Evolutionary conservation across 1,140 invertebrate species (phyloP), one percentile per base, ranked within the genome.

Genomic region (Aculops lycopersici): DNA sequence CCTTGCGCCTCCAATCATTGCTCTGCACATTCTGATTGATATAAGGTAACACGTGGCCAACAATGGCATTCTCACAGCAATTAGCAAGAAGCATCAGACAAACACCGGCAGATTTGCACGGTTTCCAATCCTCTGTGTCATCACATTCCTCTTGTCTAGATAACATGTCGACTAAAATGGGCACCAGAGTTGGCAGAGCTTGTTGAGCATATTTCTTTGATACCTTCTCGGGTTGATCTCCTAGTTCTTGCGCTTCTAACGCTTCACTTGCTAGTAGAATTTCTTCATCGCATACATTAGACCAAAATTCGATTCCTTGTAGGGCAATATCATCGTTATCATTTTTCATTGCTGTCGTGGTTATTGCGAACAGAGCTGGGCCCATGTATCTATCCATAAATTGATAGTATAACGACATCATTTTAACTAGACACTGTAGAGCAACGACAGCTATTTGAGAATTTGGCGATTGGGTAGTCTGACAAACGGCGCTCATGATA

Each of bases 261-360:
- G 78, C 75, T 58, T 95, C 86, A 54, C 92, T 81, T 3, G 76
- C 70, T 45, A 98, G 61, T 59, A 94, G 86, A 19, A 94, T 79
- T 63, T 99, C 92, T 61, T 95, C 90, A 60, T 98, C 92, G 52
- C 88, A 90, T 0, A 97, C 88, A 53, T 90, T 95, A 0, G 88
- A 97, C 92, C 92, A 98, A 61, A 98, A 98, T 58, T 98, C 92
- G 58, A 98, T 97, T 47, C 92, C 92, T 62, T 98, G 92, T 35
- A 98, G 63, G 19, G 83, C 73, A 36, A 98, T 74, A 48, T 94
- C 83, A 61, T 95, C 84, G 42, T 74, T 70, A 36, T 86, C 78
- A 31, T 76, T 81, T 59, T 88, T 90, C 81, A 98, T 98, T 14
- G 90, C 88, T 59, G 92, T 80, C 54, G 97, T 62, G 14, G 92